These are phyloP conservation scores for Oreamnos americanus DNA, from an alignment of 2,113 vertebrate species.

Conservation along the genomic window DNA sequence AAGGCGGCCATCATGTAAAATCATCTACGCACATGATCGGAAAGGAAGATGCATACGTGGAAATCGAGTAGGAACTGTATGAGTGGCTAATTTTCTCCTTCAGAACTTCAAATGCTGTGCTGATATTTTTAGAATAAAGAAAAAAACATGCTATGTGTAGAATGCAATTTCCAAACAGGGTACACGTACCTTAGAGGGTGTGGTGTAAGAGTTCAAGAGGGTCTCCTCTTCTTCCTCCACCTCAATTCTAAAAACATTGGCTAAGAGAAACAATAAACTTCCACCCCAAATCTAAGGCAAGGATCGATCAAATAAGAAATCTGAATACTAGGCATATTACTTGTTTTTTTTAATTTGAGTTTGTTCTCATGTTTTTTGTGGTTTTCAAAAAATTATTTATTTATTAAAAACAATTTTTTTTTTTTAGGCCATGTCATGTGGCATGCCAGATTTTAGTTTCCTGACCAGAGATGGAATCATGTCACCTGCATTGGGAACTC, in stretches of 20 bases:
- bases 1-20: background rate
- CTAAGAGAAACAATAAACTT: slow-evolving; percentile 35
- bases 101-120: background rate
- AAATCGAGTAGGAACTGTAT: background rate
- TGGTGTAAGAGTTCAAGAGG: slow-evolving; percentile 89
- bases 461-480: background rate
- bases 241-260: slow-evolving; percentile 80
- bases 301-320: background rate
- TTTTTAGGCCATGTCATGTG: background rate
- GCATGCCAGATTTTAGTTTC: background rate
- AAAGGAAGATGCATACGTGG: background rate
- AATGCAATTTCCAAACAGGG: background rate
- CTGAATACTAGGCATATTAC: background rate
- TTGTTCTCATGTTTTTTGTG: background rate
- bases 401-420: background rate
- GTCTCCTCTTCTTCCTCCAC: slow-evolving; percentile 89
- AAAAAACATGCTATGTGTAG: background rate
- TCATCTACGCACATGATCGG: background rate
- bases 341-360: background rate
- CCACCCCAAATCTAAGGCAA: background rate
- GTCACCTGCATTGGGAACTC: background rate
- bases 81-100: background rate
- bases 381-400: background rate
- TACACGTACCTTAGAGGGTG: slow-evolving; percentile 87
- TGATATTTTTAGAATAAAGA: background rate